Conservation (phyloP, 2,797 vertebrate genomes). For the Cyclura pinguis region DNA sequence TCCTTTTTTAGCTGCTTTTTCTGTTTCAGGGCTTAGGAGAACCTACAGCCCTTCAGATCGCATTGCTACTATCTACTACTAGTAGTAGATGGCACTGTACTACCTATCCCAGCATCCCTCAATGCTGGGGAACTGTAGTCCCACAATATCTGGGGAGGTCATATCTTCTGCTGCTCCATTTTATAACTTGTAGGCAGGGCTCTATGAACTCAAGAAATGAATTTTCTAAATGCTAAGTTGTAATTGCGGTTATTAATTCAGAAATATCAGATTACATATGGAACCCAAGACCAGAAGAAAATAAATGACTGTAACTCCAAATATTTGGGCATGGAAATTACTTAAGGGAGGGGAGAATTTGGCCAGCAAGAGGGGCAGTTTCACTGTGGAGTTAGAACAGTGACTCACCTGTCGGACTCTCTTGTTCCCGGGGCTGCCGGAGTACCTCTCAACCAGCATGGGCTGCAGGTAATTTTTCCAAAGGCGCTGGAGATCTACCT, state of each 20-base stretch:
- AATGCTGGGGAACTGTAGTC: too few species aligned
- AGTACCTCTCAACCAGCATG: slow-evolving; percentile 86
- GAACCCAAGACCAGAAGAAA: neutral
- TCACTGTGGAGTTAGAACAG: neutral
- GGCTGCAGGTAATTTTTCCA: slow-evolving; percentile 86
- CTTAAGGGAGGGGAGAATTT: neutral
- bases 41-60: too few species aligned
- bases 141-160: too few species aligned
- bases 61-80: too few species aligned
- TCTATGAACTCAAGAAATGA: neutral
- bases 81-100: too few species aligned
- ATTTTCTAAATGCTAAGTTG: neutral
- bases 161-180: too few species aligned
- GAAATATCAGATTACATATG: neutral
- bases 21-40: too few species aligned
- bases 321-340: too few species aligned
- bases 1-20: too few species aligned
- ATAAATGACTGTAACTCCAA: neutral
- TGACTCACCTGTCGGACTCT: slow-evolving; percentile 85
- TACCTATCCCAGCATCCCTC: too few species aligned
- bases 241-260: neutral
- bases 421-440: slow-evolving; percentile 85
- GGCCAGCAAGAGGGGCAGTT: neutral
- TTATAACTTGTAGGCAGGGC: neutral
- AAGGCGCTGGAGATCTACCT: slow-evolving; percentile 83